Conservation (phyloP, 2,113 vertebrate genomes). For the Odontesthes bonariensis region DNA sequence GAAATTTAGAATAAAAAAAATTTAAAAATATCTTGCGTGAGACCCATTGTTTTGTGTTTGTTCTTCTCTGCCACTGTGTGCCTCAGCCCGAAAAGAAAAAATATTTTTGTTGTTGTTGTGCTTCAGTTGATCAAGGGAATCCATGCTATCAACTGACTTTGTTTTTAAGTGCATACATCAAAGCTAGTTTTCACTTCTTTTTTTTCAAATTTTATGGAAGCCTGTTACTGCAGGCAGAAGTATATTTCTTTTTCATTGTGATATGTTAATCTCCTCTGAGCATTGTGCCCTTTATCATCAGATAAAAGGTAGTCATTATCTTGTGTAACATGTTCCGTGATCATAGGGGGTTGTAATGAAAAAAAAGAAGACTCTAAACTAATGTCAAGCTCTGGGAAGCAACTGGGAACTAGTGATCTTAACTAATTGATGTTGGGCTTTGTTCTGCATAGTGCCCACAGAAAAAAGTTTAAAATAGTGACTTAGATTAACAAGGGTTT, state of each 20-base stretch:
- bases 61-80: no score
- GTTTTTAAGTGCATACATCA: constrained; percentile 1
- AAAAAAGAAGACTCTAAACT: constrained; percentile 37
- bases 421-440: constrained; percentile 64
- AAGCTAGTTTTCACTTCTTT: constrained; percentile 9
- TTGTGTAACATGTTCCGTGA: constrained; percentile 53
- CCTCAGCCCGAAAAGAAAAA: no score
- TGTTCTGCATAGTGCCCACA: constrained; percentile 53
- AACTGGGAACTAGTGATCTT: constrained; percentile 56
- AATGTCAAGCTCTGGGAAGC: constrained; percentile 56
- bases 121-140: no score
- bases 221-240: constrained; percentile 30
- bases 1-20: no score
- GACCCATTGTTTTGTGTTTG: no score
- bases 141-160: no score
- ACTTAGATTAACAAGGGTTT: constrained; percentile 21
- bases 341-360: constrained; percentile 60
- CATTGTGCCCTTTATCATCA: constrained; percentile 42
- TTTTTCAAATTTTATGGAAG: background rate
- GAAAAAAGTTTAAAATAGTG: constrained; percentile 43
- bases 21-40: no score
- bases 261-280: constrained; percentile 12
- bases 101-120: no score
- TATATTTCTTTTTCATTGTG: constrained; percentile 11
- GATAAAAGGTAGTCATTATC: constrained; percentile 54